Base-by-base conservation (phyloP, 2,888 invertebrate species). In the Anoplius nigerrimus region DNA sequence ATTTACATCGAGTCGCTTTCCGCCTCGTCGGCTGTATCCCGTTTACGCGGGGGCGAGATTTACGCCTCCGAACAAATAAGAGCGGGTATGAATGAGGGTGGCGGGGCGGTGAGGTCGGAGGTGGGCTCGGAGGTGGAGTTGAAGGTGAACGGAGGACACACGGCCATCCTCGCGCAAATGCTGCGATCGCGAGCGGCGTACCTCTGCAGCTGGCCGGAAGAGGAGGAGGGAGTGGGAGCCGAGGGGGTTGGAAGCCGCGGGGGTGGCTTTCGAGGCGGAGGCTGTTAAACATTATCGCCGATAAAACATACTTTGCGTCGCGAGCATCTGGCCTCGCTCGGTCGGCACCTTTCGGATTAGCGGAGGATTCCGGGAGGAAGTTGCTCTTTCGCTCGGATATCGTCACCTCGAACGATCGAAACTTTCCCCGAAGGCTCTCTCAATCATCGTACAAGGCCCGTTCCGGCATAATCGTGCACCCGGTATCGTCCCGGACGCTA, bases 241-340 rank as follows among this genome's bases (percentile, higher is more conserved):
- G 34, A 13, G 6, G 11, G 34, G 34, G 34, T 1, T 34, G 34
- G 8, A 48, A 8, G 48, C 16, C 11, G 48, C n/a, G n/a, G n/a
- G n/a, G n/a, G n/a, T n/a, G n/a, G n/a, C n/a, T n/a, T n/a, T n/a
- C n/a, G n/a, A n/a, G n/a, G n/a, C n/a, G n/a, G n/a, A n/a, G 46
- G 61, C 42, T 54, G 43, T 56, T 62, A 46, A 62, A 46, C 45
- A 45, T 62, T 62, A 62, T 56, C 55, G 56, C 21, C 48, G 42
- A 34, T 56, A 45, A 62, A 62, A 16, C 55, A 15, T 42, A 56
- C 18, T 62, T 48, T 18, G 43, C n/a, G 45, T 56, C 62, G 43
- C 16, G 62, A 62, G 16, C 56, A 56, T 43, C 62, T 56, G 62
- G 21, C 8, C 18, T 45, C 27, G 42, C 13, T 46, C 62, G 20